A percentile compares a stretch with the other conserved stretches of the same genome.
These are phyloP conservation scores for Scomber colias DNA, from an alignment of 2,113 vertebrate genomes.

Conservation along the genomic window DNA sequence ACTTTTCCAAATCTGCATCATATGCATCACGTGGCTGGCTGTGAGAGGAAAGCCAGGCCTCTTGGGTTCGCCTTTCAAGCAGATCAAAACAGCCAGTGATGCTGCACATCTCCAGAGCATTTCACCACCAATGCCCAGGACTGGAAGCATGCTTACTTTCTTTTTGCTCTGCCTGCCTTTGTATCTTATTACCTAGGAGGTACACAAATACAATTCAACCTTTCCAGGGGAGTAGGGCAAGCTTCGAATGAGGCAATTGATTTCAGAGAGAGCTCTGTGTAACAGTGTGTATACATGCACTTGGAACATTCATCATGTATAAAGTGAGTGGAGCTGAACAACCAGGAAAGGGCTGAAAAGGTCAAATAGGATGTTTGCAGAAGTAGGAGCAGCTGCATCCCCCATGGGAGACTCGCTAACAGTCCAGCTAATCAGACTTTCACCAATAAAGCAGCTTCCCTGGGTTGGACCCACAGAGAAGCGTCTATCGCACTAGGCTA, in stretches of 20 bases:
- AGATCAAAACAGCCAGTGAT: constrained; percentile 62
- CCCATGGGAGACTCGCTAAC: constrained; percentile 40
- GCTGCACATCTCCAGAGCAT: constrained; percentile 63
- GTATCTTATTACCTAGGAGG: constrained; percentile 59
- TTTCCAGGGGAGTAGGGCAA: constrained; percentile 49
- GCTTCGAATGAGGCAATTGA: constrained; percentile 56
- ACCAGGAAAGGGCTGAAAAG: constrained; percentile 56
- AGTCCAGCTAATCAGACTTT: constrained; percentile 55
- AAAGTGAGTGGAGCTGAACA: constrained; percentile 43
- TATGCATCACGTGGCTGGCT: constrained; percentile 43
- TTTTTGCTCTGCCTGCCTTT: constrained; percentile 42
- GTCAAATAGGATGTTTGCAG: constrained; percentile 73
- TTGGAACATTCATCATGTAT: constrained; percentile 31
- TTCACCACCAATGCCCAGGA: constrained; percentile 27
- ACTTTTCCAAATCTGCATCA: constrained; percentile 42
- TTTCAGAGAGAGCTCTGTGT: constrained; percentile 44
- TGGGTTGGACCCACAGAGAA: constrained; percentile 24
- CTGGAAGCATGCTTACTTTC: constrained; percentile 37
- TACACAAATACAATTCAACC: constrained; percentile 51
- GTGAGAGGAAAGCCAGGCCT: constrained; percentile 29
- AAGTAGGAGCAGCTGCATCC: constrained; percentile 45
- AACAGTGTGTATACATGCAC: constrained; percentile 19
- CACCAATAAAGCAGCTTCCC: constrained; percentile 36
- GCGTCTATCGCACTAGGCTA: constrained; percentile 16
- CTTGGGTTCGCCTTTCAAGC: constrained; percentile 53